Base-by-base conservation (phyloP, 2,797 vertebrate genomes). In the Distichodus sexfasciatus region DNA sequence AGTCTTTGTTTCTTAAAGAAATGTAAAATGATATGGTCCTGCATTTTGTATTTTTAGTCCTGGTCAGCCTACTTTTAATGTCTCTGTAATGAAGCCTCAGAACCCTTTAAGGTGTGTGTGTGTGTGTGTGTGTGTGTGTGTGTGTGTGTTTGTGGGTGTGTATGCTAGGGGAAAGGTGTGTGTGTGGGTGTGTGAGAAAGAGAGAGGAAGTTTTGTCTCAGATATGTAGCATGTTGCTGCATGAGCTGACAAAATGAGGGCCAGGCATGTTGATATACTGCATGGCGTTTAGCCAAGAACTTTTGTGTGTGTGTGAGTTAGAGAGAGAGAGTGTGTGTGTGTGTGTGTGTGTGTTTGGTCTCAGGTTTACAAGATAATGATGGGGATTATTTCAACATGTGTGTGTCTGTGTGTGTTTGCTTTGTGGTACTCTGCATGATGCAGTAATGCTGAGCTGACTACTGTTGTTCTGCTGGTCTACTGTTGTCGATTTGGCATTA, bases 111-210 rank as follows among this genome's bases (percentile, higher is more conserved):
- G 66, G 60, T 63, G 47, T 48, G 67, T 57, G 61, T 65, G 14
- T 31, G 76, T 48, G 44, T 40, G 40, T 55, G 8, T 31, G 64
- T 29, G 33, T 77, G 69, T 44, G 11, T 40, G 26, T 28, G 19
- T 9, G 14, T 33, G 50, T 23, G 26, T 31, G 19, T 46, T 40
- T 26, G 29, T 41, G 23, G 33, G 21, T 29, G 31, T 44, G 60
- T 1, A 43, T 23, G 21, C n/a, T n/a, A n/a, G n/a, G n/a, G n/a
- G n/a, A n/a, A 61, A 33, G 66, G 60, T 63, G 47, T 48, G 67
- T 57, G 61, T 65, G 14, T 31, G 76, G 44, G 44, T 40, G 40
- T 55, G 8, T 31, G 64, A 24, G 33, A 76, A 67, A 35, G 11
- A 31, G 26, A 21, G 19, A 6, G 14, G 23, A 41, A 15, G 26